Evolutionary conservation across 1,140 invertebrate species (phyloP).

Genomic region (Caenorhabditis inopinata): DNA sequence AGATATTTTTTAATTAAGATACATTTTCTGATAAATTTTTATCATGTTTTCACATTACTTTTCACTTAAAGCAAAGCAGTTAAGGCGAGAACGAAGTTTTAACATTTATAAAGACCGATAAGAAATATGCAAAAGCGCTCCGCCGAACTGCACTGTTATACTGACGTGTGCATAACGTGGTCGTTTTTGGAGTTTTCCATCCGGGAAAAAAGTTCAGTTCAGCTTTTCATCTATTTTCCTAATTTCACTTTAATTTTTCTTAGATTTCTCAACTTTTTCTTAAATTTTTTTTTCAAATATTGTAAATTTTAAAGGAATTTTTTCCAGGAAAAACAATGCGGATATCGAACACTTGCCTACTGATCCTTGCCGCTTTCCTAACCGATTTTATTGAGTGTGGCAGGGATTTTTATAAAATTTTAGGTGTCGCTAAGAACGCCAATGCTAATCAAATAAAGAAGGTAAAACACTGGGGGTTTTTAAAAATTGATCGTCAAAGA

Average conservation of each 20-base stretch:
- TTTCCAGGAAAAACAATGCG: slow-evolving; percentile 16
- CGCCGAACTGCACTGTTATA: neutral
- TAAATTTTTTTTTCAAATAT: slow-evolving; percentile 70
- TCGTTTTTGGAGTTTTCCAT: neutral
- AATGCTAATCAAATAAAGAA: slow-evolving; percentile 93
- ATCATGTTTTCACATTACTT: neutral
- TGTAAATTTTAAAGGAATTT: too few relatives aligned
- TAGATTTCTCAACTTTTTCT: neutral
- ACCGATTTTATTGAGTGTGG: slow-evolving; percentile 57
- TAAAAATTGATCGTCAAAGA: neutral
- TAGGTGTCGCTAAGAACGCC: slow-evolving; percentile 80
- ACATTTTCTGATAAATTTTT: too few relatives aligned
- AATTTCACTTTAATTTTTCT: neutral
- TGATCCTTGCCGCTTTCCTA: slow-evolving; percentile 71
- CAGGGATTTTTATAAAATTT: slow-evolving; percentile 93
- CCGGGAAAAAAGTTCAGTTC: neutral
- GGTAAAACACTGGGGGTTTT: slow-evolving; percentile 73
- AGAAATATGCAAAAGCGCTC: neutral
- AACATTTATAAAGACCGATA: neutral
- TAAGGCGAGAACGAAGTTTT: neutral
- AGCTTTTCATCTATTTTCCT: neutral
- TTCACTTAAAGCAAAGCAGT: neutral
- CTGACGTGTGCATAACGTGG: slow-evolving; percentile 31
- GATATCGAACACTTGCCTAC: slow-evolving; percentile 76
- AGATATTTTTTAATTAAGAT: too few relatives aligned